phyloP scores from a whole-genome alignment of 2,888 invertebrate genomes.

The Saturnia pavonia region DNA sequence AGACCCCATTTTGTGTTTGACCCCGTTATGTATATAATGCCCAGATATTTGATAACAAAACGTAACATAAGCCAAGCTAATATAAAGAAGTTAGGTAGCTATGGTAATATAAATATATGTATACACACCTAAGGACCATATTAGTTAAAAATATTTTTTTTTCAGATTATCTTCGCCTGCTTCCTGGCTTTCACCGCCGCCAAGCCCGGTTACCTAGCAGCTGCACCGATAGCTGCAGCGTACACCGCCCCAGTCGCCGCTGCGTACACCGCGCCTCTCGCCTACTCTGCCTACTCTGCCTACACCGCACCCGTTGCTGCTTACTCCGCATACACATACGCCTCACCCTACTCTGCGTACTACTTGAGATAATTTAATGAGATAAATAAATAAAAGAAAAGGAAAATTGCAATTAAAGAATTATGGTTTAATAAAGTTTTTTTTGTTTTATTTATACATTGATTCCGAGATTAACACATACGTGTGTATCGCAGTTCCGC shows the following conservation, averaged over 20 bases:
- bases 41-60: no score
- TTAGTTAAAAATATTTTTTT: conserved; percentile 21
- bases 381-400: background rate
- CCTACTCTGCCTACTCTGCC: conserved; percentile 51
- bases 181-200: conserved; percentile 49
- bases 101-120: no score
- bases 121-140: no score
- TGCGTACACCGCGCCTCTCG: conserved; percentile 48
- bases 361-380: background rate
- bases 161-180: conserved; percentile 62
- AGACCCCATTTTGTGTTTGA: no score
- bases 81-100: no score
- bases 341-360: background rate
- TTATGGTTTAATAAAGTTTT: background rate
- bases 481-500: background rate
- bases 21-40: no score
- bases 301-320: conserved; percentile 49
- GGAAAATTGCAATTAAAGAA: background rate
- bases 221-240: conserved; percentile 18
- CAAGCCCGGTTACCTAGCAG: conserved; percentile 40
- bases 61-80: no score
- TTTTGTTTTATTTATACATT: background rate
- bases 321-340: conserved; percentile 46
- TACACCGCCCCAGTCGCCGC: conserved; percentile 49
- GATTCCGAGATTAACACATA: background rate